Conservation (phyloP, 1,140 invertebrate species). For the Cydia fagiglandana region DNA sequence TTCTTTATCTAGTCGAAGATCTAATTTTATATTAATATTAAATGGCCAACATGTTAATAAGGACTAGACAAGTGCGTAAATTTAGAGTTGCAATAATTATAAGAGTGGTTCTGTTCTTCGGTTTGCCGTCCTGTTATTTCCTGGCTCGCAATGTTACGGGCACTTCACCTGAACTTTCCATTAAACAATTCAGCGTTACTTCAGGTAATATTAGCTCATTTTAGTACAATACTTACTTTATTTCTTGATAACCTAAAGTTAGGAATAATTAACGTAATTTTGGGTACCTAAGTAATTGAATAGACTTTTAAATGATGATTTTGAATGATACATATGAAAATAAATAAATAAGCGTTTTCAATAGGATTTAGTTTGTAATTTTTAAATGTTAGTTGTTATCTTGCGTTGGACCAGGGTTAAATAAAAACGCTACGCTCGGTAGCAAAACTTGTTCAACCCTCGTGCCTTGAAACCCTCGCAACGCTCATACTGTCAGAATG, state of each 20-base stretch:
- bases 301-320: no score
- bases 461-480: no score
- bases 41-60: conserved; percentile 71
- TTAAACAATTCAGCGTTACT: neutral
- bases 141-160: conserved; percentile 23
- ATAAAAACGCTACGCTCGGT: no score
- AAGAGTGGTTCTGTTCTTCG: conserved; percentile 59
- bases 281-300: no score
- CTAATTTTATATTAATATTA: conserved; percentile 41
- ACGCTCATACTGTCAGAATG: no score
- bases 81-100: conserved; percentile 50
- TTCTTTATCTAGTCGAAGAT: conserved; percentile 40
- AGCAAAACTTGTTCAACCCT: no score
- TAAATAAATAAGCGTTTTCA: no score
- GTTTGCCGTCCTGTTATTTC: conserved; percentile 53
- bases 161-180: conserved; percentile 7
- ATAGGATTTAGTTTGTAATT: no score
- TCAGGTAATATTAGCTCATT: neutral
- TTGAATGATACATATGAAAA: no score
- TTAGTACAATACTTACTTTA: neutral
- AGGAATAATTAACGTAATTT: no score
- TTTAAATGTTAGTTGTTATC: no score
- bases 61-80: conserved; percentile 61
- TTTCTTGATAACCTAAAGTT: neutral
- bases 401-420: no score